Conservation (phyloP, 2,888 invertebrate species). For the Drosophila aldrichi region DNA sequence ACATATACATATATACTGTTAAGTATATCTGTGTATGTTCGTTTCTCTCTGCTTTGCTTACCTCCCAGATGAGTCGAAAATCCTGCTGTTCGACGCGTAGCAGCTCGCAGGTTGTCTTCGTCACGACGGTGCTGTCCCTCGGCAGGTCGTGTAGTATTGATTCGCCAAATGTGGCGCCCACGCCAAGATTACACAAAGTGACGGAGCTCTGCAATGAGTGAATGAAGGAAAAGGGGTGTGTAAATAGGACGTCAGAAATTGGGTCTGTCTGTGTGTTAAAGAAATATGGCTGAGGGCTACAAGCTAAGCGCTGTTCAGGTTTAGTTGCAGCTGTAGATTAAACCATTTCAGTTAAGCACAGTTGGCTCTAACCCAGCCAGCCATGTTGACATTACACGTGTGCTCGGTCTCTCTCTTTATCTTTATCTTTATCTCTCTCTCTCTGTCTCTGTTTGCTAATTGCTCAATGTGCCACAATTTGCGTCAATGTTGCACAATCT, state of each 20-base stretch:
- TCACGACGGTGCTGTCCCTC: conserved; percentile 90
- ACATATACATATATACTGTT: neutral
- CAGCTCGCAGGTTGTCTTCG: conserved; percentile 90
- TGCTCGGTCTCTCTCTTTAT: conserved; percentile 5
- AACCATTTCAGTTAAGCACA: conserved; percentile 33
- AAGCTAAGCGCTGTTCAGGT: conserved; percentile 40
- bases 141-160: conserved; percentile 90
- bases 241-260: neutral
- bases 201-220: conserved; percentile 87
- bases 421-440: conserved; percentile 1
- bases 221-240: conserved; percentile 3
- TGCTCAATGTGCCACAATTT: conserved; percentile 64
- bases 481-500: conserved; percentile 31
- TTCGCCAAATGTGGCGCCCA: conserved; percentile 92
- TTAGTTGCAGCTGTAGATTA: conserved; percentile 48
- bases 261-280: neutral
- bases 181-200: conserved; percentile 89
- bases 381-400: conserved; percentile 23
- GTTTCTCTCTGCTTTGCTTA: conserved; percentile 83
- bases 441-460: conserved; percentile 48
- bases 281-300: neutral
- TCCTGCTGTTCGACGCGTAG: conserved; percentile 91
- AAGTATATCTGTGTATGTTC: neutral
- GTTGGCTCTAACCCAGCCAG: conserved; percentile 22
- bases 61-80: conserved; percentile 92